A percentile compares a stretch with the other conserved stretches of the same genome.
phyloP scores from a whole-genome alignment of 2,797 vertebrate species.

The Neoniphon sammara region DNA sequence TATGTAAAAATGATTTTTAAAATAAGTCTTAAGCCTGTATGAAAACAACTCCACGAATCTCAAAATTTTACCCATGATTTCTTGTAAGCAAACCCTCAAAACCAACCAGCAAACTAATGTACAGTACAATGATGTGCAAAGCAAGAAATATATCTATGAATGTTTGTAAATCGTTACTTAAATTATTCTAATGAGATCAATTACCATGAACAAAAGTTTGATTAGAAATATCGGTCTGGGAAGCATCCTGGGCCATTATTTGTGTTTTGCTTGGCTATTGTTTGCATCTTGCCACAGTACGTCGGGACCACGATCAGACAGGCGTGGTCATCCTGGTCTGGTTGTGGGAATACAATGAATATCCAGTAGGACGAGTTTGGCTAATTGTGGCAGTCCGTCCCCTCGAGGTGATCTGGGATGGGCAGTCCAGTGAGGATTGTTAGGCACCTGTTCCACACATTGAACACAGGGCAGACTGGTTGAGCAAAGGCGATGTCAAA shows the following conservation, averaged over 20 bases:
- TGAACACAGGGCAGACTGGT: slow-evolving; percentile 96
- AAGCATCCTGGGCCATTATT: slow-evolving; percentile 65
- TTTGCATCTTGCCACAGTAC: slow-evolving; percentile 31
- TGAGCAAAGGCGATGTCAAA: slow-evolving; percentile 94
- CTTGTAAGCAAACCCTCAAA: slow-evolving; percentile 51
- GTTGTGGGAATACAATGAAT: slow-evolving; percentile 34
- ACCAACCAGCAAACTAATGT: slow-evolving; percentile 61
- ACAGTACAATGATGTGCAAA: slow-evolving; percentile 84
- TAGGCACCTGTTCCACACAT: slow-evolving; percentile 97
- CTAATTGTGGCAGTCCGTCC: slow-evolving; percentile 87
- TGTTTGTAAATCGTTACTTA: slow-evolving; percentile 72
- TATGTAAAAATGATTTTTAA: slow-evolving; percentile 13
- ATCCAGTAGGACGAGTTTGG: slow-evolving; percentile 5
- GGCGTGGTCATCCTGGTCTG: slow-evolving; percentile 37
- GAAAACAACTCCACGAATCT: slow-evolving; percentile 44
- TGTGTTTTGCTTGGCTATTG: slow-evolving; percentile 23
- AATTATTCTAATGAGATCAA: slow-evolving; percentile 80
- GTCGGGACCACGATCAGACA: slow-evolving; percentile 36
- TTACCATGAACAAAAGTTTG: slow-evolving; percentile 74
- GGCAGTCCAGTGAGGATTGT: slow-evolving; percentile 97
- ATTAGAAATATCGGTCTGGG: slow-evolving; percentile 76
- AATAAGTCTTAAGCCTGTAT: slow-evolving; percentile 34
- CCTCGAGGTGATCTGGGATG: slow-evolving; percentile 96
- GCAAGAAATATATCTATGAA: slow-evolving; percentile 71
- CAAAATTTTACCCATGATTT: slow-evolving; percentile 29